A percentile compares a stretch with the other conserved stretches of the same genome.
These are phyloP conservation scores for Tetrax tetrax DNA, from an alignment of 2,113 vertebrate genomes.

Conservation along the genomic window DNA sequence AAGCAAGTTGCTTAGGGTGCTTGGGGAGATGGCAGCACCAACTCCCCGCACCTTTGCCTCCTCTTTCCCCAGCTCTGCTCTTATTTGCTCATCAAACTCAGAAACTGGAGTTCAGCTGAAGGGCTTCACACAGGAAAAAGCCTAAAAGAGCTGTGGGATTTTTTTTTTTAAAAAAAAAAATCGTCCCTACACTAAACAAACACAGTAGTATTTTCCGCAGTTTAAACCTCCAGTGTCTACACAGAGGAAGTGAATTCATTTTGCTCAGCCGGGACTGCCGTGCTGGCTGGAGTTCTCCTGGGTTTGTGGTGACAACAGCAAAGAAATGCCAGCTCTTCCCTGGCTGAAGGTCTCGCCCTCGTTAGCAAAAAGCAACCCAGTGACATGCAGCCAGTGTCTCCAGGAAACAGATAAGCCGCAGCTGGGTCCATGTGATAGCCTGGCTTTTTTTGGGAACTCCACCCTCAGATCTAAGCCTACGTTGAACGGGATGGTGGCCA, in stretches of 20 bases:
- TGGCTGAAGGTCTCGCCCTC: rapidly evolving
- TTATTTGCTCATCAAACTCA: background rate
- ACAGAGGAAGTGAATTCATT: background rate
- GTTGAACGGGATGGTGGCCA: rapidly evolving
- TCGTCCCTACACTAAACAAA: background rate
- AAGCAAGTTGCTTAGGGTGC: no score
- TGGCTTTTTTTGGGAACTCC: background rate
- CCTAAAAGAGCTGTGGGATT: no score
- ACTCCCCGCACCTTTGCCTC: background rate
- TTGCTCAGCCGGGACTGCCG: rapidly evolving
- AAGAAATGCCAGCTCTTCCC: background rate
- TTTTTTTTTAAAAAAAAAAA: no score
- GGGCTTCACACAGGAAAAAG: background rate
- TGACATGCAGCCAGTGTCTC: rapidly evolving
- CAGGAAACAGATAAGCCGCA: background rate
- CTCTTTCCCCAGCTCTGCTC: background rate
- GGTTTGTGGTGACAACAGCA: background rate
- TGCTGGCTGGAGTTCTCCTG: rapidly evolving
- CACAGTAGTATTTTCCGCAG: background rate
- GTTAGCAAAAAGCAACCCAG: background rate
- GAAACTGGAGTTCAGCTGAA: background rate
- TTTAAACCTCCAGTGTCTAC: background rate
- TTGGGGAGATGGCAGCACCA: background rate
- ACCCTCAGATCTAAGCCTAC: background rate
- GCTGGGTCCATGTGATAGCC: background rate